Evolutionary conservation across 2,888 invertebrate species (phyloP).

Genomic region (Netelia melanura): DNA sequence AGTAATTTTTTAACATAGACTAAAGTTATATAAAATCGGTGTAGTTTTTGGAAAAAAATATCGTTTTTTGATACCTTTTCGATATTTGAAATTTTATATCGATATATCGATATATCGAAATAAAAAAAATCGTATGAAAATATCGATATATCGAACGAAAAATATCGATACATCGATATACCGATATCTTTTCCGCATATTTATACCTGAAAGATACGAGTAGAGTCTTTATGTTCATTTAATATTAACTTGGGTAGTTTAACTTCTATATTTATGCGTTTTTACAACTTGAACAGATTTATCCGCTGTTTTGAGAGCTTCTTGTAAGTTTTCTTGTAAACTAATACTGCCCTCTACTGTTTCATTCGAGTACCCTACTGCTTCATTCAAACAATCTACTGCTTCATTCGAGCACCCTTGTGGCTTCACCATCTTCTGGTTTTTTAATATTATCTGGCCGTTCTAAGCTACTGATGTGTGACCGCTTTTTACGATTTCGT

Average conservation of each 20-base stretch:
- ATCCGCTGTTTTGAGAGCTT: neutral
- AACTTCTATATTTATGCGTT: neutral
- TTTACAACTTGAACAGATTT: neutral
- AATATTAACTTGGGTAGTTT: neutral
- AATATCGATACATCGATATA: too few relatives aligned
- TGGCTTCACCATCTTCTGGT: neutral
- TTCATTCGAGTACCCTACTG: neutral
- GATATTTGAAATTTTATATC: too few relatives aligned
- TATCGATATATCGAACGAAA: too few relatives aligned
- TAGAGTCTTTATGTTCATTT: conserved; percentile 15
- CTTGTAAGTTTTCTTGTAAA: neutral
- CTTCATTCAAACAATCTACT: neutral
- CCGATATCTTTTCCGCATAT: conserved; percentile 65
- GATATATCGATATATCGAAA: too few relatives aligned
- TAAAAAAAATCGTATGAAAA: too few relatives aligned
- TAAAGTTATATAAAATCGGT: too few relatives aligned
- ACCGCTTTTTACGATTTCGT: neutral
- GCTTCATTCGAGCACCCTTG: neutral
- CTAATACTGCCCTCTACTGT: neutral
- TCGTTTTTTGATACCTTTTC: too few relatives aligned
- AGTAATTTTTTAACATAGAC: too few relatives aligned
- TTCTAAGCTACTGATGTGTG: neutral
- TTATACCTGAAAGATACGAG: conserved; percentile 13
- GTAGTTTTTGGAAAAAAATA: too few relatives aligned
- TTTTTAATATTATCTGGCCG: neutral